phyloP scores from a whole-genome alignment of 1,140 invertebrate species.

The Megalopta genalis region DNA sequence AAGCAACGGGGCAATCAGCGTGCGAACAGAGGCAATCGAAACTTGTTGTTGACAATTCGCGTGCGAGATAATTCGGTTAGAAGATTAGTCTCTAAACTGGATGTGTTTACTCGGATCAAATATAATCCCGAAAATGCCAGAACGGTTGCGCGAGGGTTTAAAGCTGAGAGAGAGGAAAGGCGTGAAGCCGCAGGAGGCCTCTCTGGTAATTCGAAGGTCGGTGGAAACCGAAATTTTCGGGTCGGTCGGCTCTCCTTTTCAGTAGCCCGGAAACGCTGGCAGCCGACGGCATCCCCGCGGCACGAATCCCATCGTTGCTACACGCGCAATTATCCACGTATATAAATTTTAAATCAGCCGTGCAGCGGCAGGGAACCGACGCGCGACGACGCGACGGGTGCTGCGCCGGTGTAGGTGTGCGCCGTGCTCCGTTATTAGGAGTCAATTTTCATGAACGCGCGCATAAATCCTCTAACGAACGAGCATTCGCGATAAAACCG shows the following conservation, averaged over 20 bases:
- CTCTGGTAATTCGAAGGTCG: neutral
- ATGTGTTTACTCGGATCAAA: too few species aligned
- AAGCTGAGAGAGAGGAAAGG: too few species aligned
- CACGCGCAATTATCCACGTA: constrained; percentile 42
- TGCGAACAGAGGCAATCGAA: too few species aligned
- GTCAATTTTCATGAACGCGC: constrained; percentile 49
- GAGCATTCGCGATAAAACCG: constrained; percentile 54
- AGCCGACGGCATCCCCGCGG: constrained; percentile 9
- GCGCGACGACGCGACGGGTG: neutral
- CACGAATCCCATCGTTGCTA: constrained; percentile 8
- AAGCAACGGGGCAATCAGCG: too few species aligned
- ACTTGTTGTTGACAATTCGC: too few species aligned
- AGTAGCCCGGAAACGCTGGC: constrained; percentile 20
- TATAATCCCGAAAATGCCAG: too few species aligned
- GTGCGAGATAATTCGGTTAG: too few species aligned
- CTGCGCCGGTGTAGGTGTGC: neutral
- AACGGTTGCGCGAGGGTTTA: too few species aligned
- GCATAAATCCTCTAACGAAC: constrained; percentile 54
- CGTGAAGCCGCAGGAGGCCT: too few species aligned
- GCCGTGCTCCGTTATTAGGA: constrained; percentile 42
- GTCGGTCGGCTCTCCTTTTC: neutral
- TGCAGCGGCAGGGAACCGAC: neutral
- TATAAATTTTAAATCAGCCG: constrained; percentile 58
- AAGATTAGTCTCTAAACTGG: too few species aligned
- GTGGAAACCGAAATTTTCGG: neutral